Percentiles rank a stretch among this genome's conserved stretches.
These are phyloP conservation scores for Dione vanillae DNA, from an alignment of 2,888 invertebrate species.

Conservation along the genomic window DNA sequence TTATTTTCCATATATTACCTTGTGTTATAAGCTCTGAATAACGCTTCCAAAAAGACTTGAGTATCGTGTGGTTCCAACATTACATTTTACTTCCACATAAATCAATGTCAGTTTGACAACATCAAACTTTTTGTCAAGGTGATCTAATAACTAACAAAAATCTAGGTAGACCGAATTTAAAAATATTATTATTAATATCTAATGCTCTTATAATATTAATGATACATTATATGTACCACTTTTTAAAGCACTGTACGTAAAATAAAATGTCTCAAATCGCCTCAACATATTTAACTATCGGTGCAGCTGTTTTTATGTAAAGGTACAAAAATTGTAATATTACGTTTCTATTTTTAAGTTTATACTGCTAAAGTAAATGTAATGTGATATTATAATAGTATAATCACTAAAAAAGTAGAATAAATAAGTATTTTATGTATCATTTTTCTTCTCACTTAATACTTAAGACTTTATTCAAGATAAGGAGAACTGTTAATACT, in stretches of 20 bases:
- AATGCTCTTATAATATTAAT: constrained; percentile 27
- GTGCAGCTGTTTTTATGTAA: constrained; percentile 75
- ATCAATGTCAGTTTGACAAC: constrained; percentile 25
- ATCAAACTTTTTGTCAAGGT: constrained; percentile 41
- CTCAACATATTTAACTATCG: constrained; percentile 52
- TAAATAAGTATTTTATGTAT: constrained; percentile 7
- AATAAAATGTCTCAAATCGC: constrained; percentile 56
- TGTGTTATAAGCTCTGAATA: too few relatives aligned
- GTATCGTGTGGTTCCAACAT: not conserved
- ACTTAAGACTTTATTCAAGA: too few relatives aligned
- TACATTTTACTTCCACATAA: not conserved
- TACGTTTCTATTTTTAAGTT: constrained; percentile 28
- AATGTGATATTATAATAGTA: constrained; percentile 7
- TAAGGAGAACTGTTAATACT: too few relatives aligned
- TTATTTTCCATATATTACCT: not conserved
- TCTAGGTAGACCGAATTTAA: constrained; percentile 32
- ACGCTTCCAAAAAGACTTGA: too few relatives aligned
- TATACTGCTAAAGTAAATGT: constrained; percentile 28
- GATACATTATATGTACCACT: constrained; percentile 43
- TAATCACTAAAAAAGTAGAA: not conserved
- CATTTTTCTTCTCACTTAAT: not conserved
- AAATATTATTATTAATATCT: constrained; percentile 32
- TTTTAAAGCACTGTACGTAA: constrained; percentile 55
- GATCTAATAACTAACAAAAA: constrained; percentile 34
- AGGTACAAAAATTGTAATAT: constrained; percentile 55